Percentiles rank a stretch among this genome's conserved stretches.
Evolutionary conservation across 2,888 invertebrate species (phyloP).

Genomic region (Amphiduros pacificus): DNA sequence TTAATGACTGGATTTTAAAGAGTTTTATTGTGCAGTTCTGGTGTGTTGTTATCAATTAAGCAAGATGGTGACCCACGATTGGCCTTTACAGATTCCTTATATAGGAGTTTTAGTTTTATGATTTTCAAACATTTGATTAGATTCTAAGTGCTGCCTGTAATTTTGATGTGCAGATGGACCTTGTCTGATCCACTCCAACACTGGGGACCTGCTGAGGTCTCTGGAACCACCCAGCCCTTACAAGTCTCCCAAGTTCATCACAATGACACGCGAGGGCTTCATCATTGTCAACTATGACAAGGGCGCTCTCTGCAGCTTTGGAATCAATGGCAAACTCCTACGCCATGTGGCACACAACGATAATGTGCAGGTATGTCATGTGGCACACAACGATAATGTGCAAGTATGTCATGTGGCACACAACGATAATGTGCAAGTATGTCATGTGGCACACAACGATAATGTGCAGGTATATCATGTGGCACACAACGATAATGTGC

Average conservation of each 20-base stretch:
- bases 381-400: slow-evolving; percentile 91
- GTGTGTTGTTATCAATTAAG: too few relatives aligned
- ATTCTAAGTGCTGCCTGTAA: too few relatives aligned
- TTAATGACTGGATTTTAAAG: too few relatives aligned
- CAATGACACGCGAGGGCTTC: slow-evolving; percentile 94
- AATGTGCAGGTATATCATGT: too few relatives aligned
- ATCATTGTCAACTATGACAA: slow-evolving; percentile 90
- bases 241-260: slow-evolving; percentile 78
- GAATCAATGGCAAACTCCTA: slow-evolving; percentile 88
- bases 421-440: too few relatives aligned
- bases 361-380: slow-evolving; percentile 85
- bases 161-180: slow-evolving; percentile 91
- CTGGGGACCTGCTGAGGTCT: slow-evolving; percentile 93
- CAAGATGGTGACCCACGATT: too few relatives aligned
- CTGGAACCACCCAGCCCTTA: slow-evolving; percentile 72
- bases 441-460: too few relatives aligned
- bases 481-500: too few relatives aligned
- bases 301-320: slow-evolving; percentile 90
- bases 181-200: slow-evolving; percentile 95
- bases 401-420: slow-evolving; percentile 68
- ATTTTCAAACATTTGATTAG: background rate
- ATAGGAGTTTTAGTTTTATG: too few relatives aligned
- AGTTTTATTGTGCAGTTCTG: too few relatives aligned
- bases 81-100: background rate
- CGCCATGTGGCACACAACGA: slow-evolving; percentile 91